Conservation (phyloP, 2,888 invertebrate genomes). For the Cordilura impudica region DNA sequence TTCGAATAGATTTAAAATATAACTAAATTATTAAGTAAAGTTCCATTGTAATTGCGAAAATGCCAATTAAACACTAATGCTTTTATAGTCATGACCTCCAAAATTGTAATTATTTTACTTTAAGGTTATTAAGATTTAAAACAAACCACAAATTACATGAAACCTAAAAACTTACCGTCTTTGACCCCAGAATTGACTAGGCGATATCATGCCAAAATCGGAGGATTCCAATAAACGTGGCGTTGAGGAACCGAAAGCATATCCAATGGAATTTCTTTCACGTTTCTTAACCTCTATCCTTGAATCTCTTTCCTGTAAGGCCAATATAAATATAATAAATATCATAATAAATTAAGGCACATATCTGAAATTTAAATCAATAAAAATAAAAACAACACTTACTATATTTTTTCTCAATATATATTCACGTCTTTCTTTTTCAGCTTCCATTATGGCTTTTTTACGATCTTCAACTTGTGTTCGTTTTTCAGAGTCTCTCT, state of each 20-base stretch:
- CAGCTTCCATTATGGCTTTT: constrained; percentile 92
- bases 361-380: background rate
- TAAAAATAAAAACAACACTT: constrained; percentile 28
- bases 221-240: constrained; percentile 91
- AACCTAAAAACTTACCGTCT: constrained; percentile 82
- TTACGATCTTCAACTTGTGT: constrained; percentile 91
- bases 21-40: too few relatives aligned
- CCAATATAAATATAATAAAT: background rate
- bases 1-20: too few relatives aligned
- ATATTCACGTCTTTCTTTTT: constrained; percentile 90
- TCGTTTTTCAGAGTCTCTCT: constrained; percentile 86
- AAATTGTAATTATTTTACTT: too few relatives aligned
- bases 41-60: too few relatives aligned
- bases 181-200: constrained; percentile 87
- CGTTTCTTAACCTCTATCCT: constrained; percentile 88
- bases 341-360: background rate
- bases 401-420: constrained; percentile 89
- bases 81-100: too few relatives aligned
- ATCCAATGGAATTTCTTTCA: constrained; percentile 86
- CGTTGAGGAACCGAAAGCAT: constrained; percentile 95
- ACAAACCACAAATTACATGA: too few relatives aligned
- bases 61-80: too few relatives aligned
- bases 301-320: constrained; percentile 84
- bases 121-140: background rate
- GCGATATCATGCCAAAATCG: constrained; percentile 82